Evolutionary conservation across 2,888 invertebrate genomes (phyloP).

Genomic region (Sialis fuliginosa): DNA sequence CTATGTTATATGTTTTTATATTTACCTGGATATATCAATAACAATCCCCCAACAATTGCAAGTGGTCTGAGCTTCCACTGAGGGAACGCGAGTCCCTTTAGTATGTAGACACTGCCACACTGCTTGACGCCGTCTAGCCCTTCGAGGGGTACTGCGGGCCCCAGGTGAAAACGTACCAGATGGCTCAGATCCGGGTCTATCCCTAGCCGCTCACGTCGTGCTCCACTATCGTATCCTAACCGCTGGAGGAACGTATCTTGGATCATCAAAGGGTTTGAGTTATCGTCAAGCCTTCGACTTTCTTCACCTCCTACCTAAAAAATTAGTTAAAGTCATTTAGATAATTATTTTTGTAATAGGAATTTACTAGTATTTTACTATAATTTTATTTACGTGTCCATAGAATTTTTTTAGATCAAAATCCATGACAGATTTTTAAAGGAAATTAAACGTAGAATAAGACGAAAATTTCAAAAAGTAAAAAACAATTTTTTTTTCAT

Average conservation of each 20-base stretch:
- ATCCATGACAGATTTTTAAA: too few species aligned
- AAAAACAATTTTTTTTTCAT: too few species aligned
- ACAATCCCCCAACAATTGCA: slow-evolving; percentile 38
- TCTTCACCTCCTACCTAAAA: slow-evolving; percentile 28
- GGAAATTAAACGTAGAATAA: too few species aligned
- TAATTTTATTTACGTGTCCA: too few species aligned
- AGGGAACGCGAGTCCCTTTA: slow-evolving; percentile 50
- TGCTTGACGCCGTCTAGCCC: slow-evolving; percentile 28
- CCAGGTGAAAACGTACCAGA: slow-evolving; percentile 40
- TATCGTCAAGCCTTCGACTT: slow-evolving; percentile 32
- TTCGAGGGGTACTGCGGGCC: slow-evolving; percentile 34
- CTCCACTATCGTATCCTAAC: slow-evolving; percentile 38
- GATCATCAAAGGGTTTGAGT: slow-evolving; percentile 37
- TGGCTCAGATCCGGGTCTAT: slow-evolving; percentile 46
- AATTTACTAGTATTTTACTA: too few species aligned
- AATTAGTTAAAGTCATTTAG: too few species aligned
- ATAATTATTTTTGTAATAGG: too few species aligned
- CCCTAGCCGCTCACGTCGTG: slow-evolving; percentile 38
- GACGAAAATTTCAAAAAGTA: too few species aligned
- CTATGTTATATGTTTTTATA: background rate
- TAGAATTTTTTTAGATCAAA: too few species aligned
- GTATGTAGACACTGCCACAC: slow-evolving; percentile 30
- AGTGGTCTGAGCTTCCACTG: slow-evolving; percentile 45
- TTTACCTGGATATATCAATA: slow-evolving; percentile 37
- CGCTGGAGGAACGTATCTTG: slow-evolving; percentile 41